Base-by-base conservation (phyloP, 37 sponge, comb jelly and placozoan genomes). In the Ephydatia muelleri region DNA sequence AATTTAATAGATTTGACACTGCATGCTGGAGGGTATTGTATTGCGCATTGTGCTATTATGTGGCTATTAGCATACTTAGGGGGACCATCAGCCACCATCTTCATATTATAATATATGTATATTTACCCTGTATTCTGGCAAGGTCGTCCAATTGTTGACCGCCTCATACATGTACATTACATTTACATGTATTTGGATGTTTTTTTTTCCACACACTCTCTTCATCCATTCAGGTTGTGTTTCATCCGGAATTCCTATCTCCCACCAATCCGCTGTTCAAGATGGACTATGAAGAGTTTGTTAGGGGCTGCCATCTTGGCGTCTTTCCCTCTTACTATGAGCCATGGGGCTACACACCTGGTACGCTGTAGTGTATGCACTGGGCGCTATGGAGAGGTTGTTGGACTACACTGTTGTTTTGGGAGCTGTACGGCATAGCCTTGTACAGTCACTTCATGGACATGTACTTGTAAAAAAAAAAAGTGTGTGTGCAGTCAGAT, bases 241-340 rank as follows among this genome's bases (percentile, higher is more conserved):
- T 93, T 80, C 99, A 99, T 77, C 99, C 99, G 0, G 99, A 99
- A 86, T 99, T 99, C 80, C 94, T 99, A n/a, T 91, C 96, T 26
- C 82, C 97, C 49, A 99, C 99, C 65, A 97, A 91, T 78, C 95
- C 99, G 3, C 89, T 99, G 57, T 95, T 99, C 80, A 91, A 81
- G 76, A 97, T 99, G 91, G 95, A 95, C 78, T 99, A 99, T 73
- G 92, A 91, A 48, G 97, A 99, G 76, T 99, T 99, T 83, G 97
- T 99, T 64, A 83, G 95, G 28, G 99, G 99, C 29, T 95, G 97
- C 71, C 99, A 99, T 76, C 87, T 99, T 34, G 99, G 99, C 8
- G 99, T 99, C 70, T 99, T 99, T 88, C 99, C 99, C 43, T 99
- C 99, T 65, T 99, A 99, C 92, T 99, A 99, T 83, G 99, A 99